Evolutionary conservation across 1,140 invertebrate genomes (phyloP).

Genomic region (Drosophila repleta): DNA sequence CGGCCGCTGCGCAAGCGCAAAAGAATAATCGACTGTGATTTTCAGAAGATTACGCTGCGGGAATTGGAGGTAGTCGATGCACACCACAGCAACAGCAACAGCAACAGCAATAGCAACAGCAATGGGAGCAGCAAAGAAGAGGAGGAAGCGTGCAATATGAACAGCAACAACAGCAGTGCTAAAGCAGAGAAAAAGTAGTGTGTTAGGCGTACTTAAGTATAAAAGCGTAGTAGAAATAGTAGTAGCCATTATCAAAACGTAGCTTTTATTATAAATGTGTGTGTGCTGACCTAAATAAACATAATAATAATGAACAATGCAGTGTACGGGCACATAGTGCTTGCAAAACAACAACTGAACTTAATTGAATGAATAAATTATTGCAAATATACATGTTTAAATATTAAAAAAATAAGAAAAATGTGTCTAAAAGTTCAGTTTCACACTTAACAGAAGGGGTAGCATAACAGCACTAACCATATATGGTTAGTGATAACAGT

Average conservation of each 20-base stretch:
- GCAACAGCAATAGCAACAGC: slow-evolving; percentile 11
- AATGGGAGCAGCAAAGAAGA: slow-evolving; percentile 30
- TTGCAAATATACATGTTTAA: slow-evolving; percentile 13
- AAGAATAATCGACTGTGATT: slow-evolving; percentile 82
- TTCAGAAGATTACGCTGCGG: slow-evolving; percentile 71
- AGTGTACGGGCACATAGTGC: slow-evolving; percentile 37
- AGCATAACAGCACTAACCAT: too few species aligned
- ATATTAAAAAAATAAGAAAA: background rate
- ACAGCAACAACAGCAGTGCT: slow-evolving; percentile 55
- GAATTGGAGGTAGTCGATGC: slow-evolving; percentile 65
- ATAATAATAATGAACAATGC: slow-evolving; percentile 17
- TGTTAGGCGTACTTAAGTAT: slow-evolving; percentile 13
- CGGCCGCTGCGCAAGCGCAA: slow-evolving; percentile 87
- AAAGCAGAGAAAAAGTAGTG: slow-evolving; percentile 68
- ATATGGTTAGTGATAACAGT: too few species aligned
- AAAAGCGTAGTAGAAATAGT: slow-evolving; percentile 24
- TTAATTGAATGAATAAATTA: slow-evolving; percentile 49
- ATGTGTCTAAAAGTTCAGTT: background rate
- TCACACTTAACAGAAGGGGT: background rate
- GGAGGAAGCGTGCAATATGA: slow-evolving; percentile 56
- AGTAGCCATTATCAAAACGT: slow-evolving; percentile 35
- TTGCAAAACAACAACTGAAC: slow-evolving; percentile 12
- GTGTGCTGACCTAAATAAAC: slow-evolving; percentile 35
- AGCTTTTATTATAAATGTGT: slow-evolving; percentile 28
- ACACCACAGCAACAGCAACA: slow-evolving; percentile 16